Percentiles rank a stretch among this genome's conserved stretches.
Evolutionary conservation across 2,888 invertebrate species (phyloP).

Genomic region (Drepanosiphum platanoidis): DNA sequence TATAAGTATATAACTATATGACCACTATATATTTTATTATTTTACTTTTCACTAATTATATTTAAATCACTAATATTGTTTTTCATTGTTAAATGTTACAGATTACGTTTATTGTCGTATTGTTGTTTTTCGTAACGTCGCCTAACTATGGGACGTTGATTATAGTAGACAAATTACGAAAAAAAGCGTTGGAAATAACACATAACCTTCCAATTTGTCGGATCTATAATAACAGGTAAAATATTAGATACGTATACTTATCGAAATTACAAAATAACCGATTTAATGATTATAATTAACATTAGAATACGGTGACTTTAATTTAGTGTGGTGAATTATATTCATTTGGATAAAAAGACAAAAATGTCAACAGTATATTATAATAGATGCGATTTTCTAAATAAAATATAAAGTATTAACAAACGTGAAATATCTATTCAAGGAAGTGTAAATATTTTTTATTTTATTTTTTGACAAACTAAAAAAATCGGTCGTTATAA

Average conservation of each 20-base stretch:
- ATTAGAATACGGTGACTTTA: neutral
- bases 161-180: conserved; percentile 50
- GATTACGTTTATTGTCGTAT: conserved; percentile 22
- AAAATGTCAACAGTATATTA: neutral
- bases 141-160: conserved; percentile 46
- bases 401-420: neutral
- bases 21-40: neutral
- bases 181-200: conserved; percentile 52
- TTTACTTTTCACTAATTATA: neutral
- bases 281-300: neutral
- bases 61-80: too few species aligned
- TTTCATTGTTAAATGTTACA: conserved; percentile 6
- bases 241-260: neutral
- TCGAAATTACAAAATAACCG: neutral
- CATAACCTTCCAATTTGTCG: conserved; percentile 42
- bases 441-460: too few species aligned
- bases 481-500: neutral
- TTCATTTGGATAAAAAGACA: too few species aligned
- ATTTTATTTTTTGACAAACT: neutral
- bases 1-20: too few species aligned
- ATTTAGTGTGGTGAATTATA: neutral
- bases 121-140: conserved; percentile 42
- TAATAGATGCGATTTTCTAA: neutral
- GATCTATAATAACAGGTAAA: conserved; percentile 52
- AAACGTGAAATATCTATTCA: neutral